phyloP scores from a whole-genome alignment of 2,888 invertebrate species.

The Spatulosminthurus flaviceps region DNA sequence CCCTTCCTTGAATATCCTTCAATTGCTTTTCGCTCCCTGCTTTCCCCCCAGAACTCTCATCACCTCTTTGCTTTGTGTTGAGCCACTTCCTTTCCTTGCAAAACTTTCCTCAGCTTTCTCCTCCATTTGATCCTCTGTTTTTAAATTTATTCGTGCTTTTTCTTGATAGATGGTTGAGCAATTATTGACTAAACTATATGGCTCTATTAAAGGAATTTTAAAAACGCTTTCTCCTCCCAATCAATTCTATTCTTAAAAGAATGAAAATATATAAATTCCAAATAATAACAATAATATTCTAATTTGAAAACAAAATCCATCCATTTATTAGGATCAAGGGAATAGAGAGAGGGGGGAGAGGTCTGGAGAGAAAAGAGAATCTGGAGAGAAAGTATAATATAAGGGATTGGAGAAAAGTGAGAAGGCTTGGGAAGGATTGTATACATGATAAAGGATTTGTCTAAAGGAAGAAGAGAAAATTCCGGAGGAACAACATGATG shows the following conservation, averaged over 20 bases:
- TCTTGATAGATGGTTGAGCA: no score
- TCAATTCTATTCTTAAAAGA: no score
- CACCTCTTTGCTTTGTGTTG: no score
- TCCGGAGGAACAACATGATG: not conserved
- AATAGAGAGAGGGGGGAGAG: no score
- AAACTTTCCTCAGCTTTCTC: not conserved
- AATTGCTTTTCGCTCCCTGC: not conserved
- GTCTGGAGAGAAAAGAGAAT: no score
- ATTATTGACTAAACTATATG: no score
- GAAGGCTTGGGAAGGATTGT: not conserved
- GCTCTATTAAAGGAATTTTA: no score
- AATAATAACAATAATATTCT: no score
- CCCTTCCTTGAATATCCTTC: not conserved
- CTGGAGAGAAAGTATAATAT: not conserved
- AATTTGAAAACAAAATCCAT: no score
- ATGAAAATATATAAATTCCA: no score
- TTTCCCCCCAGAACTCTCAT: no score
- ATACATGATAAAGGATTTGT: constrained; percentile 17
- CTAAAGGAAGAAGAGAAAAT: not conserved
- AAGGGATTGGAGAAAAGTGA: not conserved
- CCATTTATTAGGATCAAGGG: no score
- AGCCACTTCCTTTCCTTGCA: not conserved
- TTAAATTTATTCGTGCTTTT: not conserved
- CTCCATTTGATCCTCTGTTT: not conserved
- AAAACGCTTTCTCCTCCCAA: not conserved